Conservation (phyloP, 2,888 invertebrate genomes). For the Cosmorhoe ocellata region DNA sequence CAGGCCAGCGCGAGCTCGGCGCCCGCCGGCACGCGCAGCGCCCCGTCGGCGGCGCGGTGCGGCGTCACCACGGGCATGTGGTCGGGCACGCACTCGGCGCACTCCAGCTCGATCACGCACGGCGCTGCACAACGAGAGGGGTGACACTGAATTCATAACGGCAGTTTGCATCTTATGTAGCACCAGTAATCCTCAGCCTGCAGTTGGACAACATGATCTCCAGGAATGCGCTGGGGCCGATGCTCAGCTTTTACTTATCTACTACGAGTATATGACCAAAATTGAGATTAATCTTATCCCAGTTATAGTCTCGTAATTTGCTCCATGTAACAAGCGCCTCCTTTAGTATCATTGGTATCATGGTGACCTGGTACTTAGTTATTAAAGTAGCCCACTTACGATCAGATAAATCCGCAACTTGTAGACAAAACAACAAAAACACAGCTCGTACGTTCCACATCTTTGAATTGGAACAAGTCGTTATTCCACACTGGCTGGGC, state of each 20-base stretch:
- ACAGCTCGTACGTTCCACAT: slow-evolving; percentile 11
- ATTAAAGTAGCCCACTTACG: slow-evolving; percentile 45
- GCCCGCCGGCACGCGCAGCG: slow-evolving; percentile 47
- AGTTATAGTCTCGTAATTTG: too few species aligned
- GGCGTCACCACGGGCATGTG: slow-evolving; percentile 71
- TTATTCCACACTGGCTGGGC: background rate
- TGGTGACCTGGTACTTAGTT: too few species aligned
- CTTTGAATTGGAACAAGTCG: background rate
- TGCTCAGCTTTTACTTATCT: too few species aligned
- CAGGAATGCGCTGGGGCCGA: too few species aligned
- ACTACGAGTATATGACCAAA: too few species aligned
- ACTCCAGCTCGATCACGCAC: slow-evolving; percentile 68
- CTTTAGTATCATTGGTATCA: too few species aligned
- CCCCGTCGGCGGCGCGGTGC: slow-evolving; percentile 49
- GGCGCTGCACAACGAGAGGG: slow-evolving; percentile 37
- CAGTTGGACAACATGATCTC: too few species aligned
- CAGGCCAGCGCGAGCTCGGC: slow-evolving; percentile 60
- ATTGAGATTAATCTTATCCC: too few species aligned
- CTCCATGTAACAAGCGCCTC: too few species aligned
- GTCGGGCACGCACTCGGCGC: slow-evolving; percentile 72
- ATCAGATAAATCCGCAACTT: slow-evolving; percentile 44
- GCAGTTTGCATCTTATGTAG: too few species aligned
- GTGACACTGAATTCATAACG: too few species aligned
- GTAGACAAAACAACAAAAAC: slow-evolving; percentile 42
- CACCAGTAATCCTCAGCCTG: too few species aligned